Percentiles rank a stretch among this genome's conserved stretches.
Evolutionary conservation across 1,140 invertebrate species (phyloP).

Genomic region (Elysia chlorotica): DNA sequence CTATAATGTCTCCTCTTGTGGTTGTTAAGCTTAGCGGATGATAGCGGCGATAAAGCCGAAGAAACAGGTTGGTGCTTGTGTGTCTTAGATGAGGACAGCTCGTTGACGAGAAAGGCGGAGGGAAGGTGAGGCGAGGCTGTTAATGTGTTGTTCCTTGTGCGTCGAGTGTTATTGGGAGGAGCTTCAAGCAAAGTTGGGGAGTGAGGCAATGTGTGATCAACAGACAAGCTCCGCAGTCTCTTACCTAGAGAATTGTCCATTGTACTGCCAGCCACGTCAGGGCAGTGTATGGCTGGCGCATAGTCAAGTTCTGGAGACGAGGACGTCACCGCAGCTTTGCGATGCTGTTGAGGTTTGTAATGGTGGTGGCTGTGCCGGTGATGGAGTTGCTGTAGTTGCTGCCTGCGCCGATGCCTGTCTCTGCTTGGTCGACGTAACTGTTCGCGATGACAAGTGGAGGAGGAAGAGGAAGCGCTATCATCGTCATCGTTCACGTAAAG

Average conservation of each 20-base stretch:
- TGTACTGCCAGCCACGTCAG: not conserved
- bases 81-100: not conserved
- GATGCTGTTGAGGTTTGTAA: not conserved
- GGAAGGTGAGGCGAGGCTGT: too few relatives aligned
- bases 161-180: slow-evolving; percentile 5
- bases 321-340: not conserved
- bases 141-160: too few relatives aligned
- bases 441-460: too few relatives aligned
- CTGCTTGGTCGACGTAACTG: too few relatives aligned
- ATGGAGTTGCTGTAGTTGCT: too few relatives aligned
- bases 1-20: too few relatives aligned
- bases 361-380: too few relatives aligned
- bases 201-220: slow-evolving; percentile 7
- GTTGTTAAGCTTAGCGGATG: too few relatives aligned
- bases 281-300: not conserved
- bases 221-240: slow-evolving; percentile 19
- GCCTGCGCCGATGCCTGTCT: too few relatives aligned
- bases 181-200: not conserved
- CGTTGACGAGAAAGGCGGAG: slow-evolving; percentile 2
- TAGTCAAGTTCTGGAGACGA: slow-evolving; percentile 16
- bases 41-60: too few relatives aligned
- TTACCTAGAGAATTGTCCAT: not conserved
- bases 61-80: not conserved
- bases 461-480: too few relatives aligned
- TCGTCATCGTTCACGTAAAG: too few relatives aligned